phyloP scores from a whole-genome alignment of 30 jellyfish, hydroid and myxozoan species.

The Catostylus mosaicus region DNA sequence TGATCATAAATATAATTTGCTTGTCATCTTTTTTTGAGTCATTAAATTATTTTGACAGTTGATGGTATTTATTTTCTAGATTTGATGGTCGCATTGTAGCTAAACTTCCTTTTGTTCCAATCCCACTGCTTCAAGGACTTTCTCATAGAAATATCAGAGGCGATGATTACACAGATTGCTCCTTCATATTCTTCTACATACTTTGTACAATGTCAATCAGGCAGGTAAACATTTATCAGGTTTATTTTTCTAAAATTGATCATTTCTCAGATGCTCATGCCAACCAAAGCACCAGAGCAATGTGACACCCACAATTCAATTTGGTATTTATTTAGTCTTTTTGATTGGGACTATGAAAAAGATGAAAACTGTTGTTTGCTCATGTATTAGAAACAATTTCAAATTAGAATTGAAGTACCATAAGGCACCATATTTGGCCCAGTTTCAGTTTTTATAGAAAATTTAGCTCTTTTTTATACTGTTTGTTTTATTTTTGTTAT shows the following conservation, averaged over 20 bases:
- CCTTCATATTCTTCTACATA: slow-evolving; percentile 92
- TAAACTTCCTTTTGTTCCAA: slow-evolving; percentile 90
- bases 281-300: neutral
- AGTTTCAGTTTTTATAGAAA: no score
- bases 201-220: slow-evolving; percentile 98
- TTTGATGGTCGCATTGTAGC: slow-evolving; percentile 99
- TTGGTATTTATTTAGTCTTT: no score
- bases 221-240: slow-evolving; percentile 65
- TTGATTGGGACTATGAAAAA: no score
- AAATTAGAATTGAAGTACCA: no score
- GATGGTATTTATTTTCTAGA: slow-evolving; percentile 29
- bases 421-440: no score
- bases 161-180: slow-evolving; percentile 94
- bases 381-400: no score
- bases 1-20: no score
- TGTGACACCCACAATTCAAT: no score
- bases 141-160: slow-evolving; percentile 98
- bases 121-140: slow-evolving; percentile 93
- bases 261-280: neutral
- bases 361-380: no score
- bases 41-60: no score
- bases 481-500: neutral
- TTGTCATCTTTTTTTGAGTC: no score
- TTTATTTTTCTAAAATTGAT: neutral
- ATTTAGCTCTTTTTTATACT: no score